Evolutionary conservation across 2,888 invertebrate species (phyloP).

Genomic region (Sphinx pinastri): DNA sequence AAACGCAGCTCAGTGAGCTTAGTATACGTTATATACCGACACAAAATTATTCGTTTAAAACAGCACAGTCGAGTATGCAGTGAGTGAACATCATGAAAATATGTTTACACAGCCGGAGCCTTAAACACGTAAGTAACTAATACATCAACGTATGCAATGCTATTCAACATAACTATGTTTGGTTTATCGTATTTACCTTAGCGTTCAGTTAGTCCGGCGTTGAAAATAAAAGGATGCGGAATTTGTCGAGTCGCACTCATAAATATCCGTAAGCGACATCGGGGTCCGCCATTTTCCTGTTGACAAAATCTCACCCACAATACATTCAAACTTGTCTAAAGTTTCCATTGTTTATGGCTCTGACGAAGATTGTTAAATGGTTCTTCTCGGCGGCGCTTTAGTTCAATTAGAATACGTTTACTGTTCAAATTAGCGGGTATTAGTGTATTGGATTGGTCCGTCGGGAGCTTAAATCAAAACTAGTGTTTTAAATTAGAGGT

Average conservation of each 20-base stretch:
- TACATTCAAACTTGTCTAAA: constrained; percentile 79
- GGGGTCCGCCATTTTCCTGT: constrained; percentile 81
- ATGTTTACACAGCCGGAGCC: constrained; percentile 27
- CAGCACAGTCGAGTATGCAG: not conserved
- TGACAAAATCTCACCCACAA: constrained; percentile 79
- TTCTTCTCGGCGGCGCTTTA: constrained; percentile 40
- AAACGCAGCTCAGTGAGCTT: not conserved
- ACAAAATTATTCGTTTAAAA: constrained; percentile 8
- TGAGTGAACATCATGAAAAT: constrained; percentile 5
- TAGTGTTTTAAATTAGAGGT: constrained; percentile 19
- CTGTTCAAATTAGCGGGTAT: constrained; percentile 47
- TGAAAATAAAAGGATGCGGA: constrained; percentile 76
- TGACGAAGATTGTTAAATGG: constrained; percentile 60
- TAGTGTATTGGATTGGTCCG: constrained; percentile 31
- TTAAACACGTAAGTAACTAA: constrained; percentile 30
- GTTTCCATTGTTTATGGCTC: constrained; percentile 74
- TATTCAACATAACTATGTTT: constrained; percentile 51
- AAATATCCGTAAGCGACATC: constrained; percentile 76
- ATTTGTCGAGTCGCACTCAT: constrained; percentile 75
- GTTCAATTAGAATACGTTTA: constrained; percentile 54
- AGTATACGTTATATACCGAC: not conserved
- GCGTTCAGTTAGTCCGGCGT: constrained; percentile 63
- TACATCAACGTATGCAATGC: constrained; percentile 32
- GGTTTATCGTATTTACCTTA: constrained; percentile 66
- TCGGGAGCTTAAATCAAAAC: constrained; percentile 5